A percentile compares a stretch with the other conserved stretches of the same genome.
Conservation (phyloP, 2,797 vertebrate genomes). For the Philypnodon macrostomus region DNA sequence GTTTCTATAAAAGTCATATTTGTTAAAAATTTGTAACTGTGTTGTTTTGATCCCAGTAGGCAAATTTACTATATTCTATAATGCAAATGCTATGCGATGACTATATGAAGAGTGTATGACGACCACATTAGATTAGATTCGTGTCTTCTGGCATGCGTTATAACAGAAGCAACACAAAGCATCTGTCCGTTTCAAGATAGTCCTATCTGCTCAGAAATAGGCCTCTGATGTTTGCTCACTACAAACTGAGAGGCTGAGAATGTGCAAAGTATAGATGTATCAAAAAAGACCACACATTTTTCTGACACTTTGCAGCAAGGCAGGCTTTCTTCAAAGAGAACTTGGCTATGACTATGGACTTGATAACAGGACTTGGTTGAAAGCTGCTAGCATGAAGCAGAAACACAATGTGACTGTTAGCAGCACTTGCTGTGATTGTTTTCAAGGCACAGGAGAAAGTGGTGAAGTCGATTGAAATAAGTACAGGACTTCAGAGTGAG, state of each 20-base stretch:
- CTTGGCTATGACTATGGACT: constrained; percentile 24
- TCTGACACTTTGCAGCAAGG: constrained; percentile 17
- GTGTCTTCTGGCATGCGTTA: neutral
- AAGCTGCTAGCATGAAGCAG: constrained; percentile 19
- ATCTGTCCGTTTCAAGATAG: constrained; percentile 5
- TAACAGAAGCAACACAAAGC: neutral
- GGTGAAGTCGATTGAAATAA: constrained; percentile 13
- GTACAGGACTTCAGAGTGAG: constrained; percentile 19
- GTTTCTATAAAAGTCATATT: no score
- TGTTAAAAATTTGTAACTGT: no score
- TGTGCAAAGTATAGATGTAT: constrained; percentile 12
- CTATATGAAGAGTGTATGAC: no score
- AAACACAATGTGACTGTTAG: constrained; percentile 29
- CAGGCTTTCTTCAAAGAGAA: constrained; percentile 35
- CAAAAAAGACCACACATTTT: constrained; percentile 16
- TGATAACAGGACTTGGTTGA: constrained; percentile 35
- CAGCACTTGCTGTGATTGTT: constrained; percentile 28
- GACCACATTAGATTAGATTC: no score
- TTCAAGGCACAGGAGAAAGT: constrained; percentile 17
- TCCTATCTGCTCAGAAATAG: constrained; percentile 7
- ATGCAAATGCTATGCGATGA: no score
- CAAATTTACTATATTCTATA: no score
- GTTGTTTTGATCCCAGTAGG: no score
- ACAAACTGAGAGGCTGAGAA: constrained; percentile 19
- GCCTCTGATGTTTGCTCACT: constrained; percentile 21